Evolutionary conservation across 2,888 invertebrate species (phyloP), one percentile per base, ranked within the genome.

Genomic region (Troides helena): DNA sequence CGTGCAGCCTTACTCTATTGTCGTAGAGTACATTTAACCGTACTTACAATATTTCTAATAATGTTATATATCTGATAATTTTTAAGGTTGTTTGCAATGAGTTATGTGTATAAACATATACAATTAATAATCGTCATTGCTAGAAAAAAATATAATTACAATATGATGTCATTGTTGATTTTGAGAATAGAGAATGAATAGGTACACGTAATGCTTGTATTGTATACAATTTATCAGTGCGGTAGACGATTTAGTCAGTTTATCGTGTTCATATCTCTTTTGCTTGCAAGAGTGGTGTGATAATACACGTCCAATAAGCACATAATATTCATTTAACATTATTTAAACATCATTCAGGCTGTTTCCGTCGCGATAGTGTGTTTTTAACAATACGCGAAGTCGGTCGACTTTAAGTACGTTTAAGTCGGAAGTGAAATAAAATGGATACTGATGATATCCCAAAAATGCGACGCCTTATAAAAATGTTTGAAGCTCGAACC

Each of bases 401-500:
- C n/a, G n/a, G 36, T 61, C 1, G 18, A 39, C 25, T 8, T 21
- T 12, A 59, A 23, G 2, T 61, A 61, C 6, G n/a, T 6, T 36
- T n/a, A 30, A 59, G 25, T 59, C 23, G 23, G 14, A 60, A 30
- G 12, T 46, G 21, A 39, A 23, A 10, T 43, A 65, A 56, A 72
- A 88, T 89, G 88, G 84, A 80, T 70, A 74, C 69, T 61, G 78
- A 73, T 72, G 79, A 74, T 66, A 78, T 74, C 58, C 82, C 74
- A 66, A 86, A 88, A 71, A 86, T 88, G 84, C 82, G 82, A 63
- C 78, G 85, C 76, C 82, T 91, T 50, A 92, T 92, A 75, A 80
- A 89, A 73, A 85, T 90, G 82, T 92, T 90, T 70, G 92, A 92
- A 78, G 75, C 81, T n/a, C 81, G 83, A 50, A 74, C 73, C 43